A percentile compares a stretch with the other conserved stretches of the same genome.
Evolutionary conservation across 1,140 invertebrate species (phyloP).

Genomic region (Macrobrachium nipponense): DNA sequence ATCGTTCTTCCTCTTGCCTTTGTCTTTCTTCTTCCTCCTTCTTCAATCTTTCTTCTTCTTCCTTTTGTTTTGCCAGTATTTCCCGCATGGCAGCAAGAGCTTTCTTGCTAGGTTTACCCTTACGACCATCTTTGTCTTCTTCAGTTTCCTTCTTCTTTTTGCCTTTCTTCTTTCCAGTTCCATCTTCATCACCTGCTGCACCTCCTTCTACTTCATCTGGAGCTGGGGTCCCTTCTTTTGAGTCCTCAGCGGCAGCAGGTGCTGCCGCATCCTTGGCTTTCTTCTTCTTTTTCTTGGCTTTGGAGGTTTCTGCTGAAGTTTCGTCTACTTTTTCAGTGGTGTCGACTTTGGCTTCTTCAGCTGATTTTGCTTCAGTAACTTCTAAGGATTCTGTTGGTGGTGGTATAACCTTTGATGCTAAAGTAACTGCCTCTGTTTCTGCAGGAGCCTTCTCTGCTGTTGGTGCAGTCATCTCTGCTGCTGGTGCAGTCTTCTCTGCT

Average conservation of each 20-base stretch:
- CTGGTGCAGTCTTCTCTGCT: neutral
- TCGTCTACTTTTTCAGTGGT: constrained; percentile 65
- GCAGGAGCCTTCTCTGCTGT: constrained; percentile 68
- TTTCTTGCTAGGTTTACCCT: constrained; percentile 79
- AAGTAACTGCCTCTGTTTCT: constrained; percentile 66
- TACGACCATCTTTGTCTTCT: constrained; percentile 68
- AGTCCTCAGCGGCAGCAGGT: constrained; percentile 65
- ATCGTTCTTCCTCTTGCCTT: constrained; percentile 82
- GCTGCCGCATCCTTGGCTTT: constrained; percentile 69
- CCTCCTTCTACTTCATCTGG: constrained; percentile 65
- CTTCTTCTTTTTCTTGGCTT: constrained; percentile 64
- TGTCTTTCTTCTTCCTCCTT: constrained; percentile 85
- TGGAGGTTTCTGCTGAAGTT: constrained; percentile 37
- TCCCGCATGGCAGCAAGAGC: constrained; percentile 90
- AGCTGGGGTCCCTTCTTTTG: constrained; percentile 67
- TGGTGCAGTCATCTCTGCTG: neutral
- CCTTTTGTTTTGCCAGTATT: constrained; percentile 85
- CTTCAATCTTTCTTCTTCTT: constrained; percentile 85
- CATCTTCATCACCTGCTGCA: constrained; percentile 64
- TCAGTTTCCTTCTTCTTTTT: constrained; percentile 70
- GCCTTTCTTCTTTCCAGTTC: constrained; percentile 67
- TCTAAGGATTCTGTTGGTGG: constrained; percentile 8
- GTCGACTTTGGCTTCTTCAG: constrained; percentile 63
- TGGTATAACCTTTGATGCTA: constrained; percentile 33
- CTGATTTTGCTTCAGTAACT: constrained; percentile 28